Conservation (phyloP, 2,888 invertebrate genomes). For the Alviniconcha strummeri region DNA sequence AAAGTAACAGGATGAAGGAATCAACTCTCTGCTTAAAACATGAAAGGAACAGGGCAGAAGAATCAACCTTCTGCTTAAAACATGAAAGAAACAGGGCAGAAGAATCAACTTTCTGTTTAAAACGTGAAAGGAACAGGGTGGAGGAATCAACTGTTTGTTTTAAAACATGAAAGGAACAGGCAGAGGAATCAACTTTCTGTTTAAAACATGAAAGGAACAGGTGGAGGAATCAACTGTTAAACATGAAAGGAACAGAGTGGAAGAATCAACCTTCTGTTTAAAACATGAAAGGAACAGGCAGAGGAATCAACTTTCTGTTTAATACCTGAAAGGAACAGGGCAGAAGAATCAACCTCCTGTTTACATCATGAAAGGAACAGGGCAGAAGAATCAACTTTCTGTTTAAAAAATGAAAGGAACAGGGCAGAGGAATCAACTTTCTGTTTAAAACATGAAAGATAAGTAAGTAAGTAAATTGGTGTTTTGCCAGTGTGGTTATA, state of each 20-base stretch:
- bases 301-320: neutral
- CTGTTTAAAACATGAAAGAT: neutral
- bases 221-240: neutral
- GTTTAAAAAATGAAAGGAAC: neutral
- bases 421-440: neutral
- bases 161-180: neutral
- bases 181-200: neutral
- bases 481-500: too few relatives aligned
- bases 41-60: neutral
- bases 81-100: neutral
- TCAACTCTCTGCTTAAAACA: neutral
- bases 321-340: neutral
- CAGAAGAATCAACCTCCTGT: neutral
- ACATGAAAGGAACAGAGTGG: neutral
- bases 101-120: constrained; percentile 6
- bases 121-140: neutral
- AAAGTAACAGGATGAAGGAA: neutral
- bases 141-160: neutral
- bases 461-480: too few relatives aligned
- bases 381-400: constrained; percentile 11
- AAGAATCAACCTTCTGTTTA: neutral
- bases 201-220: neutral
- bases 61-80: neutral
- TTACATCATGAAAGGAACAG: neutral
- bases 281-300: neutral